These are phyloP conservation scores for Bombyx mori DNA, from an alignment of 1,140 invertebrate species.

Conservation along the genomic window DNA sequence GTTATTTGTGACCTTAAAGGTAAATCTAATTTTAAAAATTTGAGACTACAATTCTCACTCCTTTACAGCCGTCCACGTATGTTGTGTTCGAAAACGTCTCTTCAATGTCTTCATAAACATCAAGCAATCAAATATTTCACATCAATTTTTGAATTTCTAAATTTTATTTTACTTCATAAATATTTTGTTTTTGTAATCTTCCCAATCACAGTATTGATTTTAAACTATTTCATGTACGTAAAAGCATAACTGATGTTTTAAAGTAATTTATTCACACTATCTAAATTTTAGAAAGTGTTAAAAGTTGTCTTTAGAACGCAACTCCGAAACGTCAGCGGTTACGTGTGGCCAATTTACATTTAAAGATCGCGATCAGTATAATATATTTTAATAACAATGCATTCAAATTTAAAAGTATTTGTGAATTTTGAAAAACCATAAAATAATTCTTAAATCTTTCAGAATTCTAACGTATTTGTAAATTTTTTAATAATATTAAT, in stretches of 20 bases:
- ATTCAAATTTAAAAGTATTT: too few relatives aligned
- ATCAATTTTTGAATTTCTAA: background rate
- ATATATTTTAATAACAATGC: too few relatives aligned
- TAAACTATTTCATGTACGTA: background rate
- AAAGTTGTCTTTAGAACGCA: constrained; percentile 24
- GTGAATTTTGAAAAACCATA: too few relatives aligned
- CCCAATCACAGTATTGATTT: background rate
- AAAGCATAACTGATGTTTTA: background rate
- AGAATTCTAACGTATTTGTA: too few relatives aligned
- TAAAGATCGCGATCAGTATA: too few relatives aligned
- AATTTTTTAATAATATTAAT: too few relatives aligned
- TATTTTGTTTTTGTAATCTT: background rate
- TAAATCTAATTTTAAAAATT: background rate
- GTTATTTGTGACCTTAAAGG: constrained; percentile 25
- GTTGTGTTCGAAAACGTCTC: background rate
- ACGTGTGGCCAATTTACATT: constrained; percentile 37
- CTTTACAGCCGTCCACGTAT: background rate
- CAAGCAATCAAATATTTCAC: background rate
- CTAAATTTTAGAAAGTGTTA: background rate
- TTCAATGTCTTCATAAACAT: background rate
- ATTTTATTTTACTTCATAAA: background rate
- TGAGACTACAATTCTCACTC: background rate
- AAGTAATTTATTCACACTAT: background rate
- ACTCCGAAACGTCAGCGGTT: constrained; percentile 36
- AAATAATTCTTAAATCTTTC: too few relatives aligned